Conservation (phyloP, 1,140 invertebrate genomes). For the Heterodera schachtii region DNA sequence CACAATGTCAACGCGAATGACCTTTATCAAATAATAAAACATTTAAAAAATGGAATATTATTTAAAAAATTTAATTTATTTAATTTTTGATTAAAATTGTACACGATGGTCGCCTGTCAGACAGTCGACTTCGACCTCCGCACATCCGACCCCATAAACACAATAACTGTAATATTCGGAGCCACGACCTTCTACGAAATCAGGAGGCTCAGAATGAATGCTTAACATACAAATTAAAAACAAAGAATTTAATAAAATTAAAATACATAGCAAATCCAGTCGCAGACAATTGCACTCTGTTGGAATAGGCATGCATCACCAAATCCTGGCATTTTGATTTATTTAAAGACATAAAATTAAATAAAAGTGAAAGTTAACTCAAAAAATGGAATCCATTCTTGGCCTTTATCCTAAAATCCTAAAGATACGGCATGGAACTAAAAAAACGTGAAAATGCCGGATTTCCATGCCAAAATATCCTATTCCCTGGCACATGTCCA, state of each 20-base stretch:
- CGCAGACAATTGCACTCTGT: slow-evolving; percentile 78
- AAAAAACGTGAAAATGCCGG: too few relatives aligned
- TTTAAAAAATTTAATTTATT: slow-evolving; percentile 25
- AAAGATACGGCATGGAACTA: too few relatives aligned
- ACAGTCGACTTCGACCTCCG: slow-evolving; percentile 70
- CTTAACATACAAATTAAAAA: slow-evolving; percentile 26
- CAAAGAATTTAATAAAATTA: neutral
- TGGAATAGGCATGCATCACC: slow-evolving; percentile 79
- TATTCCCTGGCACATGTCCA: too few relatives aligned
- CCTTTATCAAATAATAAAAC: slow-evolving; percentile 66
- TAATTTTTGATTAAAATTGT: too few relatives aligned
- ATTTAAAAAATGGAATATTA: neutral
- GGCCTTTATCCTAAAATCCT: too few relatives aligned
- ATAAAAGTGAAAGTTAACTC: too few relatives aligned
- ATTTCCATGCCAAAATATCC: too few relatives aligned
- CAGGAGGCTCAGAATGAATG: slow-evolving; percentile 56
- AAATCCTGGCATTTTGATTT: slow-evolving; percentile 71
- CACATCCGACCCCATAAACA: slow-evolving; percentile 65
- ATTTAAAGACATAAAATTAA: too few relatives aligned
- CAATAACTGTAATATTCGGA: slow-evolving; percentile 62
- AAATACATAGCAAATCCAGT: slow-evolving; percentile 78
- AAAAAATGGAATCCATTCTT: too few relatives aligned
- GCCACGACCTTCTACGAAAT: slow-evolving; percentile 57
- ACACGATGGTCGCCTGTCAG: slow-evolving; percentile 69
- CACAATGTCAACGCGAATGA: slow-evolving; percentile 85